Conservation (phyloP, 1,140 invertebrate genomes). For the Zaprionus gabonicus region DNA sequence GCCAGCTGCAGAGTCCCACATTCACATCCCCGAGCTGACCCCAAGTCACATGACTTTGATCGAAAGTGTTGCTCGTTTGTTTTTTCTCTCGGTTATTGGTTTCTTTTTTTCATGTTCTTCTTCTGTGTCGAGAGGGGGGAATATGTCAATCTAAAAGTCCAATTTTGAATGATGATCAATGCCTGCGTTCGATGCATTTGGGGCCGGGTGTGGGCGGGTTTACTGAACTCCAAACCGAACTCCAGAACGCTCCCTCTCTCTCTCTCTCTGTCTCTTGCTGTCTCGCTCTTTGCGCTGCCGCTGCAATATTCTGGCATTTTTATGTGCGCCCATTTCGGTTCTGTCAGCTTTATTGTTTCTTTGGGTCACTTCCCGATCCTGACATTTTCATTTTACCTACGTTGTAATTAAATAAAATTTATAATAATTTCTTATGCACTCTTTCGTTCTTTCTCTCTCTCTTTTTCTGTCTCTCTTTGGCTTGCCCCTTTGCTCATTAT, state of each 20-base stretch:
- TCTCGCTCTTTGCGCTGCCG: constrained; percentile 21
- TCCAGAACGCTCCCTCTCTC: background rate
- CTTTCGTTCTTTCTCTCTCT: background rate
- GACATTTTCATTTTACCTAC: constrained; percentile 69
- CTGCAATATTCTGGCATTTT: constrained; percentile 47
- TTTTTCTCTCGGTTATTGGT: background rate
- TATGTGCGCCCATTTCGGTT: constrained; percentile 60
- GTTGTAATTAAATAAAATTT: constrained; percentile 79
- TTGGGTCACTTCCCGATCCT: constrained; percentile 50
- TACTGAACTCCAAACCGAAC: constrained; percentile 28
- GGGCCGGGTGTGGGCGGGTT: constrained; percentile 49
- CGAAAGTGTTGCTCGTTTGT: constrained; percentile 51
- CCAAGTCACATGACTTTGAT: constrained; percentile 58
- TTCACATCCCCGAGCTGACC: background rate
- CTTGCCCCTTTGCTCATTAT: constrained; percentile 11
- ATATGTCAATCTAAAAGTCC: constrained; percentile 51
- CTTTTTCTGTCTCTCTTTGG: constrained; percentile 17
- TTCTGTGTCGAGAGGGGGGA: background rate
- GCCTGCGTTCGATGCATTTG: constrained; percentile 9
- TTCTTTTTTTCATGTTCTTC: background rate
- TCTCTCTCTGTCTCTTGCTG: background rate
- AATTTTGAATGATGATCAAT: constrained; percentile 63
- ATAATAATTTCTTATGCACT: constrained; percentile 72
- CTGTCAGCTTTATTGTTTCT: constrained; percentile 60
- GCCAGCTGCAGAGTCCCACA: constrained; percentile 43